Conservation (phyloP, 1,140 invertebrate genomes). For the Drosophila serrata region DNA sequence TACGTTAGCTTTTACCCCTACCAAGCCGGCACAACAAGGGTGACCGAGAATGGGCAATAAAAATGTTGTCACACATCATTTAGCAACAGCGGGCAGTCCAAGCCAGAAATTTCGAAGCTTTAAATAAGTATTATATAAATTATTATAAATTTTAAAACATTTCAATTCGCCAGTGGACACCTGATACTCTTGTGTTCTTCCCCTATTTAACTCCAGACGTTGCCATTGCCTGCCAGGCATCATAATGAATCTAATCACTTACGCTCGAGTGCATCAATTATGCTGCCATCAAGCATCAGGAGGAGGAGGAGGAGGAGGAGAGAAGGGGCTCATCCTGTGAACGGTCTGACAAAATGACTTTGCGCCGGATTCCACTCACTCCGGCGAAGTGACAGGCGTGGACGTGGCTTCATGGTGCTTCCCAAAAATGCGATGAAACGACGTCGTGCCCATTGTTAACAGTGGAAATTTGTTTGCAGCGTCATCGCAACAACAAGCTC, state of each 20-base stretch:
- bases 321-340: slow-evolving; percentile 18
- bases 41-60: slow-evolving; percentile 59
- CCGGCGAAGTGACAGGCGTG: slow-evolving; percentile 61
- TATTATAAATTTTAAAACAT: slow-evolving; percentile 53
- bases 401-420: slow-evolving; percentile 20
- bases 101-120: neutral
- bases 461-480: slow-evolving; percentile 77
- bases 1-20: slow-evolving; percentile 77
- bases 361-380: slow-evolving; percentile 21
- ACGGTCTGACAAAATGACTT: slow-evolving; percentile 63
- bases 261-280: slow-evolving; percentile 85
- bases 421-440: slow-evolving; percentile 56
- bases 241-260: slow-evolving; percentile 85
- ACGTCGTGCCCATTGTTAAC: slow-evolving; percentile 63
- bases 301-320: slow-evolving; percentile 25
- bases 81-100: slow-evolving; percentile 45
- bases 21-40: neutral
- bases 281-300: slow-evolving; percentile 77
- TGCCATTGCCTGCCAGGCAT: slow-evolving; percentile 72
- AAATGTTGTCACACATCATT: slow-evolving; percentile 81
- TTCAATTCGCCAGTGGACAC: slow-evolving; percentile 49
- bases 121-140: slow-evolving; percentile 12
- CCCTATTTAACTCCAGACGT: slow-evolving; percentile 18
- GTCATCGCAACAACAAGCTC: slow-evolving; percentile 73
- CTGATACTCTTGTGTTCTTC: slow-evolving; percentile 48